These are phyloP conservation scores for Oenanthe oenanthe DNA, from an alignment of 2,113 vertebrate genomes.

Conservation along the genomic window DNA sequence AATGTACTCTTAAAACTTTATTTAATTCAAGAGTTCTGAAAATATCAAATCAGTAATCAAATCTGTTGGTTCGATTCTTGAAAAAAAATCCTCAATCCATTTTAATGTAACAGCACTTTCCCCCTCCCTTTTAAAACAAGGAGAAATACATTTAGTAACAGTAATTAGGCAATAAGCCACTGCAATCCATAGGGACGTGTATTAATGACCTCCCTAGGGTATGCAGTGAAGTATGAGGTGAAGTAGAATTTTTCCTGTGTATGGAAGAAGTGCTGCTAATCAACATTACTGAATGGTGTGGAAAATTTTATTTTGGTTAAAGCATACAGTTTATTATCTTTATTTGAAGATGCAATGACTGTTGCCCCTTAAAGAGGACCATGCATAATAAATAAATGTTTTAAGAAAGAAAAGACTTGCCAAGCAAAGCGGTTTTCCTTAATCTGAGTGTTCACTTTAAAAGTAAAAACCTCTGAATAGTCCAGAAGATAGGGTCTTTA, in stretches of 20 bases:
- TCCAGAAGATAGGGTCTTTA: background rate
- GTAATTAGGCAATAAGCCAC: slow-evolving; percentile 47
- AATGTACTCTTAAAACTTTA: background rate
- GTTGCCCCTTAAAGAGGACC: background rate
- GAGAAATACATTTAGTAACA: slow-evolving; percentile 14
- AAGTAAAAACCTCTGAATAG: background rate
- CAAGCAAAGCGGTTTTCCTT: background rate
- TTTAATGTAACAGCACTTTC: background rate
- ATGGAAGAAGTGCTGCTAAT: background rate
- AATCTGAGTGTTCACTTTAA: background rate
- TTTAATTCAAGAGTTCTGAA: background rate
- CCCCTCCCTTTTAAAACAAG: background rate
- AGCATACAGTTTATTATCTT: background rate
- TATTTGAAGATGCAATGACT: background rate
- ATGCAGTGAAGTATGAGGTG: background rate
- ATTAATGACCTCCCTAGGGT: slow-evolving; percentile 42
- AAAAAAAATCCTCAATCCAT: background rate
- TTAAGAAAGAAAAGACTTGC: background rate
- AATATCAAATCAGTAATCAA: background rate
- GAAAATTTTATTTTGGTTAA: background rate
- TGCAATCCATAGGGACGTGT: background rate
- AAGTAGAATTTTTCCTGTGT: slow-evolving; percentile 8
- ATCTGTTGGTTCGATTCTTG: background rate
- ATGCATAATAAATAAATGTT: background rate
- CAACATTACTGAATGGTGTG: background rate